phyloP scores from a whole-genome alignment of 2,113 vertebrate genomes.

The Brachirus orientalis region DNA sequence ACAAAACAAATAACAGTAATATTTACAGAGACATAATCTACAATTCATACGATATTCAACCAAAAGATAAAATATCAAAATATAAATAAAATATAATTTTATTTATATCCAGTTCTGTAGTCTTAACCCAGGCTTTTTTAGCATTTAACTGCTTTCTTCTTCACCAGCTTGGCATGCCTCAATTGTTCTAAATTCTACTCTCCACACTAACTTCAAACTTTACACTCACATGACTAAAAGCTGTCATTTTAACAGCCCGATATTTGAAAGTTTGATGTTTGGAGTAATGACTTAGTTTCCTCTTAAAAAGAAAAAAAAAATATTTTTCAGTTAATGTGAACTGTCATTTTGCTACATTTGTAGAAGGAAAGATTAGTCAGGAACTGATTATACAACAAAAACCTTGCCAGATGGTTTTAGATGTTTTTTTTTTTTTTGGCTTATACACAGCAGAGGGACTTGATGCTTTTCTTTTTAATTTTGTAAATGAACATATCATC shows the following conservation, averaged over 20 bases:
- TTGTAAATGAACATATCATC: neutral
- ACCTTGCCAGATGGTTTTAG: too few relatives aligned
- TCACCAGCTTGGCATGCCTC: constrained; percentile 38
- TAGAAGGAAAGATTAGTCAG: neutral
- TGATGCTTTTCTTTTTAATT: neutral
- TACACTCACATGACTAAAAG: neutral
- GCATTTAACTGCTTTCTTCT: constrained; percentile 9
- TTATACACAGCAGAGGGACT: too few relatives aligned
- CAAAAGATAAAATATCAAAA: neutral
- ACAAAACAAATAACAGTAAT: too few relatives aligned
- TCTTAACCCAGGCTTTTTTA: neutral
- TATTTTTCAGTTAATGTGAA: neutral
- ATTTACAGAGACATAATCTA: too few relatives aligned
- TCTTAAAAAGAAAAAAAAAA: neutral
- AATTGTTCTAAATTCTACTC: constrained; percentile 13
- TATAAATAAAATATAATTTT: neutral
- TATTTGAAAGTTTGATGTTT: neutral
- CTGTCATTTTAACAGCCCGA: neutral
- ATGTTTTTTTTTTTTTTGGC: neutral
- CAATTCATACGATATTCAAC: too few relatives aligned
- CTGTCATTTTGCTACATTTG: constrained; percentile 1
- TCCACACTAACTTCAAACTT: neutral
- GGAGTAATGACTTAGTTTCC: neutral
- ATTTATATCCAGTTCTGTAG: neutral
- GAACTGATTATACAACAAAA: neutral